These are phyloP conservation scores for Eupleurogrammus muticus DNA, from an alignment of 2,797 vertebrate species.

Conservation along the genomic window DNA sequence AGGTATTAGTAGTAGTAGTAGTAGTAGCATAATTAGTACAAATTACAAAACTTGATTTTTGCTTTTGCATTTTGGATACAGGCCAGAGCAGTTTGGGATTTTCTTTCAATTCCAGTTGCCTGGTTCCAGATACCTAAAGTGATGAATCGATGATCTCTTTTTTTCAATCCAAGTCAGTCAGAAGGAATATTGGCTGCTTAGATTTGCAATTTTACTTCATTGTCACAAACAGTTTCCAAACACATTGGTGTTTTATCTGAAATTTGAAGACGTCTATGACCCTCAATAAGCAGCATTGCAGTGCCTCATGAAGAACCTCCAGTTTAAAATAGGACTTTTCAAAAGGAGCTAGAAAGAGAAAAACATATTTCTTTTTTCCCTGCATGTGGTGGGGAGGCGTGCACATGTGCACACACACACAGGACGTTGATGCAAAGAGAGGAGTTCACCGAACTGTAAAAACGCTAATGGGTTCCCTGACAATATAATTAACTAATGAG, in stretches of 20 bases:
- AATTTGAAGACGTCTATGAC: background rate
- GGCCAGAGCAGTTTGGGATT: background rate
- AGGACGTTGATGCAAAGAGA: constrained; percentile 64
- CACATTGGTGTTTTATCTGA: background rate
- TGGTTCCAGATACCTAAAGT: background rate
- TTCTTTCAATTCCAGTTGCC: background rate
- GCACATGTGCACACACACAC: background rate
- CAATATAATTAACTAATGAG: constrained; percentile 74
- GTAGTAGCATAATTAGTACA: too few species aligned
- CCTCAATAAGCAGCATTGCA: background rate
- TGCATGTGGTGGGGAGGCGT: constrained; percentile 1
- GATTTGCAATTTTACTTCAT: background rate
- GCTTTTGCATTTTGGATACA: background rate
- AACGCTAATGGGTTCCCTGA: constrained; percentile 74
- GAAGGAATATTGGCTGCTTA: background rate
- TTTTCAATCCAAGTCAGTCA: background rate
- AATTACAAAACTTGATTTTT: background rate
- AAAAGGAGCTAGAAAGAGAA: background rate
- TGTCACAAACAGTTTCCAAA: background rate
- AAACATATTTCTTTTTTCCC: background rate
- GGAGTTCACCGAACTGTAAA: constrained; percentile 70
- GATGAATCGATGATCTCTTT: background rate
- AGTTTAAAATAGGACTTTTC: background rate
- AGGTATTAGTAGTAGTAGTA: too few species aligned
- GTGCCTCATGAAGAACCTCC: background rate